phyloP scores from a whole-genome alignment of 2,113 vertebrate genomes.

The Sorex araneus region DNA sequence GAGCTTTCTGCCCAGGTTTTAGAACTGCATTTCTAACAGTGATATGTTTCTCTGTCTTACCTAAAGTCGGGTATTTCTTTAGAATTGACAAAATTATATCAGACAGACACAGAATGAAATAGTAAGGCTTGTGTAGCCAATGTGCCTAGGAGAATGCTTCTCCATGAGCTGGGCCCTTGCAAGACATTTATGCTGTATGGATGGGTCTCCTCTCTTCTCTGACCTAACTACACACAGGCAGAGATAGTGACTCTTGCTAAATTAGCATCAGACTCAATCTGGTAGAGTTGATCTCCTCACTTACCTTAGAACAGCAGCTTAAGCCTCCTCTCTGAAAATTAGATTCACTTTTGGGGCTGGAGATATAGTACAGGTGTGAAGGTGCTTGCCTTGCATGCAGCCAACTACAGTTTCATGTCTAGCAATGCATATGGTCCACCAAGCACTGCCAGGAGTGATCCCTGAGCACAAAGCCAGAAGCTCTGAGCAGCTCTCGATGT shows the following conservation, averaged over 20 bases:
- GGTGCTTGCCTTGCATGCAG: too few relatives aligned
- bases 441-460: too few relatives aligned
- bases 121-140: neutral
- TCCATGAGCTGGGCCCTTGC: neutral
- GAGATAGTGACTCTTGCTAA: constrained; percentile 7
- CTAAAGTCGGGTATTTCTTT: neutral
- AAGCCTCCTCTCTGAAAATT: constrained; percentile 24
- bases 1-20: neutral
- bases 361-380: too few relatives aligned
- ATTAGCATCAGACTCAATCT: neutral
- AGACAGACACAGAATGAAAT: constrained; percentile 37
- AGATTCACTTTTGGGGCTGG: neutral
- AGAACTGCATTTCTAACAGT: neutral
- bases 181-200: neutral
- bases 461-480: too few relatives aligned
- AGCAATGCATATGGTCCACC: too few relatives aligned
- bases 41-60: neutral
- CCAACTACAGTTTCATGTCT: too few relatives aligned
- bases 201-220: constrained; percentile 11
- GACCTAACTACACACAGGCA: neutral
- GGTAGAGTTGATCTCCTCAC: neutral
- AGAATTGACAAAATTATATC: neutral
- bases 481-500: too few relatives aligned
- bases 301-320: neutral
- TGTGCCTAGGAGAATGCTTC: neutral